Conservation (phyloP, 2,888 invertebrate genomes). For the Deroplatys truncata region DNA sequence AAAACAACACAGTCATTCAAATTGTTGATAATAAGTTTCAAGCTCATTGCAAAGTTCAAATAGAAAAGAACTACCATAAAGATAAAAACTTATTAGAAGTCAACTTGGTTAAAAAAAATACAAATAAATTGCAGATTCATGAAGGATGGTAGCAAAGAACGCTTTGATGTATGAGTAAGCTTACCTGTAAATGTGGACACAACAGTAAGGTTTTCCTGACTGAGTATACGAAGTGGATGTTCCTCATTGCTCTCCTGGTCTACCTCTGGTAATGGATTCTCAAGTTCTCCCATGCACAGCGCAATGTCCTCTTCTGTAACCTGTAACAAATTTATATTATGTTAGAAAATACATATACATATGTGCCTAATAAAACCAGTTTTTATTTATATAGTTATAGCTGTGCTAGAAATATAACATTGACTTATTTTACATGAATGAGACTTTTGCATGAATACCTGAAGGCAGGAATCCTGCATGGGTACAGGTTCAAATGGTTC, state of each 20-base stretch:
- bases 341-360: no score
- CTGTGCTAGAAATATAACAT: background rate
- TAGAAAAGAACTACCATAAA: no score
- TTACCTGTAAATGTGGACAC: slow-evolving; percentile 84
- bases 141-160: slow-evolving; percentile 30
- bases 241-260: slow-evolving; percentile 68
- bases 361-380: background rate
- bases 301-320: slow-evolving; percentile 88
- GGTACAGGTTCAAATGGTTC: slow-evolving; percentile 79
- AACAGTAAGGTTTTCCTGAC: slow-evolving; percentile 86
- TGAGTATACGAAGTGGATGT: slow-evolving; percentile 83
- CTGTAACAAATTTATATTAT: slow-evolving; percentile 31
- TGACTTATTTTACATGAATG: background rate
- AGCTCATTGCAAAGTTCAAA: no score
- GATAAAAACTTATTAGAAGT: no score
- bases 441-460: slow-evolving; percentile 50
- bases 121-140: background rate
- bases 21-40: no score
- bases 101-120: background rate
- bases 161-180: no score
- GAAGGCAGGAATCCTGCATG: slow-evolving; percentile 80
- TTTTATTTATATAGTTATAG: background rate
- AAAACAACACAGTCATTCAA: no score
- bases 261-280: slow-evolving; percentile 66
- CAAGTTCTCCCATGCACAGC: slow-evolving; percentile 70